Percentiles rank a stretch among this genome's conserved stretches.
phyloP scores from a whole-genome alignment of 2,888 invertebrate genomes.

The Lithosia quadra region DNA sequence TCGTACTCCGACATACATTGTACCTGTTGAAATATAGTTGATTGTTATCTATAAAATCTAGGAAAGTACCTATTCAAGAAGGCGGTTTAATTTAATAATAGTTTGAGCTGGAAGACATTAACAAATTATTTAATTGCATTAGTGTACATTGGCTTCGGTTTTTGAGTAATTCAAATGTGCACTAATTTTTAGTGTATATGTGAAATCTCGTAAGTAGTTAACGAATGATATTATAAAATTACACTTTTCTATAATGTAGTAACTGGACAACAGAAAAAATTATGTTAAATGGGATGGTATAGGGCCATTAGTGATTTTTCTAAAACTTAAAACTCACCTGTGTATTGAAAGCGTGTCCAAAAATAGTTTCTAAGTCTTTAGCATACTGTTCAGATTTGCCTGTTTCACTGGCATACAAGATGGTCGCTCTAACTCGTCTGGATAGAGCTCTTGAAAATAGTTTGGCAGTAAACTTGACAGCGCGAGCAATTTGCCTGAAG shows the following conservation, averaged over 20 bases:
- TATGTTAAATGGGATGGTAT: too few species aligned
- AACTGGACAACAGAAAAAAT: neutral
- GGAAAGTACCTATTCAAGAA: too few species aligned
- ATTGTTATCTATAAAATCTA: neutral
- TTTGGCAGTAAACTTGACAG: conserved; percentile 98
- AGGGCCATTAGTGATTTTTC: neutral
- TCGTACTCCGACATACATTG: conserved; percentile 98
- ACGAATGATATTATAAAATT: too few species aligned
- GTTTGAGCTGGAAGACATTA: neutral
- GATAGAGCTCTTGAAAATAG: conserved; percentile 97
- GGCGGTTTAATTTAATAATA: neutral
- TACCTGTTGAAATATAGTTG: conserved; percentile 86
- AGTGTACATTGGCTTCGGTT: too few species aligned
- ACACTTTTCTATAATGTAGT: too few species aligned
- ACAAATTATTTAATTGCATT: too few species aligned
- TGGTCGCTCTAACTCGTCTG: conserved; percentile 97
- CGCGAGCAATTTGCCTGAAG: conserved; percentile 97
- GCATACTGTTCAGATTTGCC: conserved; percentile 98
- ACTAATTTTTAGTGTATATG: too few species aligned
- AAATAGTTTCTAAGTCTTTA: conserved; percentile 94
- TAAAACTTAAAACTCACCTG: conserved; percentile 86
- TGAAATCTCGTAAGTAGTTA: too few species aligned
- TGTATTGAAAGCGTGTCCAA: conserved; percentile 97
- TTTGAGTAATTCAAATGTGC: too few species aligned
- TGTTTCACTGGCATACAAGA: conserved; percentile 97